Evolutionary conservation across 2,888 invertebrate genomes (phyloP).

Genomic region (Beris chalybata): DNA sequence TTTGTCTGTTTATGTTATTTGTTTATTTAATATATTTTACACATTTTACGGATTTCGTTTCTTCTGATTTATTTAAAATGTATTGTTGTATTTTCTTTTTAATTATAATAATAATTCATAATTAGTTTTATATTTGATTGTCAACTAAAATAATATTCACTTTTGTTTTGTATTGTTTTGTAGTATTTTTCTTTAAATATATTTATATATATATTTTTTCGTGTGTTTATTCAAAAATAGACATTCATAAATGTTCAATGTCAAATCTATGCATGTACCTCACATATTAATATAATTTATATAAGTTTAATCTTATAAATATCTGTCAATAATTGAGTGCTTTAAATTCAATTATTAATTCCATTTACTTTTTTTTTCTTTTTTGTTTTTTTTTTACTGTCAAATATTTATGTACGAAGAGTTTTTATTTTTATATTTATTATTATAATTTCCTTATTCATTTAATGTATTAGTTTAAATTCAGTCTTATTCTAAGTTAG

Average conservation of each 20-base stretch:
- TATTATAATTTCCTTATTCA: no score
- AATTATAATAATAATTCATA: conserved; percentile 19
- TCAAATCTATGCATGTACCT: no score
- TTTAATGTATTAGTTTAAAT: neutral
- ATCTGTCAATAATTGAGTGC: no score
- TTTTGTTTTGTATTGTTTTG: neutral
- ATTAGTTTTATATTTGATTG: conserved; percentile 30
- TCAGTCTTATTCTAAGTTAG: conserved; percentile 13
- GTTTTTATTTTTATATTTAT: no score
- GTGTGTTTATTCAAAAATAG: conserved; percentile 32
- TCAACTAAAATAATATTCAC: conserved; percentile 31
- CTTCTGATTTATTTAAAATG: conserved; percentile 11
- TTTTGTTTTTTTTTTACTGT: no score
- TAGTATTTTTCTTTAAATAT: neutral
- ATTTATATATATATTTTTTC: conserved; percentile 12
- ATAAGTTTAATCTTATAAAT: no score
- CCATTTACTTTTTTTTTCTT: no score
- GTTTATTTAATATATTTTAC: neutral
- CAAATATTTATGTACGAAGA: no score
- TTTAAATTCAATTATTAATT: no score
- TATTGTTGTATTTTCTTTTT: conserved; percentile 19
- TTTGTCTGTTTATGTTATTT: neutral
- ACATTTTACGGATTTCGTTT: neutral
- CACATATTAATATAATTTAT: no score
- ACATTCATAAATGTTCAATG: conserved; percentile 10